Conservation (phyloP, 2,797 vertebrate species). For the Anguilla obscura region DNA sequence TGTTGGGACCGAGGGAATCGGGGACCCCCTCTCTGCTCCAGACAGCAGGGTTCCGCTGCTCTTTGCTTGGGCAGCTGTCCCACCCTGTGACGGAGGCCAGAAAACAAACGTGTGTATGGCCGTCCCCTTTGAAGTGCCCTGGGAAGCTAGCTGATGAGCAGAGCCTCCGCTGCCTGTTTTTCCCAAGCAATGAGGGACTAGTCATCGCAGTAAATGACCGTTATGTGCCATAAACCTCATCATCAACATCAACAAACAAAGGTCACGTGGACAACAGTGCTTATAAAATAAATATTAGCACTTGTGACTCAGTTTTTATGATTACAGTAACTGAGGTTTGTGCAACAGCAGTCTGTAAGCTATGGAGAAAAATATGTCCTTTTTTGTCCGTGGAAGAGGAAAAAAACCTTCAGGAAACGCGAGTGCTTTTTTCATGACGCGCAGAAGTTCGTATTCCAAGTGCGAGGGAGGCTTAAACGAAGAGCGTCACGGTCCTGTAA, state of each 20-base stretch:
- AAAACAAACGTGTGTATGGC: neutral
- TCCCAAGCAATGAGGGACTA: neutral
- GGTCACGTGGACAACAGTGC: conserved; percentile 4
- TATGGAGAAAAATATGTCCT: neutral
- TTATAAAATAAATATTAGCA: conserved; percentile 5
- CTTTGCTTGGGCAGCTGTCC: conserved; percentile 18
- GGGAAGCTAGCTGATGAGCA: neutral
- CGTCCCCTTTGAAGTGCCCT: neutral
- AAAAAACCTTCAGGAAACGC: neutral
- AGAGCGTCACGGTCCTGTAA: neutral
- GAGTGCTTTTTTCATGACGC: neutral
- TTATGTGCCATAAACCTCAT: neutral
- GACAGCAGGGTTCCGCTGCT: neutral
- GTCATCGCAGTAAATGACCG: neutral
- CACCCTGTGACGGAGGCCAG: neutral
- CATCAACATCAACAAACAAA: neutral
- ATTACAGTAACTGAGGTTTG: neutral
- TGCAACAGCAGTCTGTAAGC: neutral
- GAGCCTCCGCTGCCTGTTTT: neutral
- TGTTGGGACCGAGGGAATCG: neutral
- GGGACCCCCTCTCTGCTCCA: neutral
- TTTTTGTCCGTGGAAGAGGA: neutral
- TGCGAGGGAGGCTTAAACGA: neutral
- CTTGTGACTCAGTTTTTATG: conserved; percentile 1
- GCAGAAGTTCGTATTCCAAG: neutral